A percentile compares a stretch with the other conserved stretches of the same genome.
These are phyloP conservation scores for Ricordea florida DNA, from an alignment of 92 coral and sea anemone genomes.

Conservation along the genomic window DNA sequence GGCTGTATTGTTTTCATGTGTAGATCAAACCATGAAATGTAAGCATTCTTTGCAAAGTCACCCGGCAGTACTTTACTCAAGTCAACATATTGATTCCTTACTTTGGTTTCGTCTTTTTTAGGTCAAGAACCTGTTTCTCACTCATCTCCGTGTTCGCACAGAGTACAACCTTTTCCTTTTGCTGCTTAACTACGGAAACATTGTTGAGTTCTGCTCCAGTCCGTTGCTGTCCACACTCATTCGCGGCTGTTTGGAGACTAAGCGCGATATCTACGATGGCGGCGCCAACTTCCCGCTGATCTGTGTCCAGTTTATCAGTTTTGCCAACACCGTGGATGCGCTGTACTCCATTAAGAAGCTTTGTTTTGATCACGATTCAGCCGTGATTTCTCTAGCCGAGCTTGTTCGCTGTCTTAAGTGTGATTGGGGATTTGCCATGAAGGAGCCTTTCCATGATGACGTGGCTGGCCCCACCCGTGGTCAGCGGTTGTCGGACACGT, in stretches of 20 bases:
- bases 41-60: no score
- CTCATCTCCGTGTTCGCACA: conserved; percentile 60
- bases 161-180: conserved; percentile 50
- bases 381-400: conserved; percentile 55
- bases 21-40: no score
- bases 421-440: conserved; percentile 76
- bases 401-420: conserved; percentile 72
- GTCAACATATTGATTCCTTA: background rate
- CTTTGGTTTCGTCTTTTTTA: background rate
- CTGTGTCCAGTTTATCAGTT: conserved; percentile 57
- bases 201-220: conserved; percentile 68
- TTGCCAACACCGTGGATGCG: conserved; percentile 68
- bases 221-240: conserved; percentile 77
- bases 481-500: conserved; percentile 58
- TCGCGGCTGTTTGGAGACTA: conserved; percentile 74
- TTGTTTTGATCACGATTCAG: conserved; percentile 70
- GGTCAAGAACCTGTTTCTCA: conserved; percentile 43
- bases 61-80: no score
- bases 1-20: no score
- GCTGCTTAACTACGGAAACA: conserved; percentile 73
- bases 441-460: conserved; percentile 69
- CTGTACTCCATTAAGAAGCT: conserved; percentile 75
- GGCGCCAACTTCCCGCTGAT: conserved; percentile 68
- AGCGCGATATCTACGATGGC: conserved; percentile 72
- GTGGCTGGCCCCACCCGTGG: conserved; percentile 62